phyloP scores from a whole-genome alignment of 2,888 invertebrate species.

The Atrina japonica region DNA sequence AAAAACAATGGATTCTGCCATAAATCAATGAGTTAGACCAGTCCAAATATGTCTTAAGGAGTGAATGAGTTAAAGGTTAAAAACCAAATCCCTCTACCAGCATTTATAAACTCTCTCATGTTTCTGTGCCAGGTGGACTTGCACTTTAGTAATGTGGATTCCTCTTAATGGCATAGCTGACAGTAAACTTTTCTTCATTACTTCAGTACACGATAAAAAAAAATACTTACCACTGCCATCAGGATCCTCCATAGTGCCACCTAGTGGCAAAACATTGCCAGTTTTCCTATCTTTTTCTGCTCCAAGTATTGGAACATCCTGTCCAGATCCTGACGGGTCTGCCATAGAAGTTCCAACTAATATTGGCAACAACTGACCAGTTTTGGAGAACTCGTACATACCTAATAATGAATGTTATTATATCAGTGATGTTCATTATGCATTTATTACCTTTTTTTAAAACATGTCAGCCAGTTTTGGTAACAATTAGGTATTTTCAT shows the following conservation, averaged over 20 bases:
- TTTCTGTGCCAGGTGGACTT: no score
- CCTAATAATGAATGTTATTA: slow-evolving; percentile 56
- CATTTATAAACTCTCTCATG: no score
- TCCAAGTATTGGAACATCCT: slow-evolving; percentile 77
- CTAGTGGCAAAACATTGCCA: slow-evolving; percentile 74
- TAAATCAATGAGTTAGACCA: no score
- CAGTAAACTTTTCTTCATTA: no score
- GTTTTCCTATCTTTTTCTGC: slow-evolving; percentile 67
- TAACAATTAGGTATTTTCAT: no score
- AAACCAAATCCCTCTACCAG: neutral
- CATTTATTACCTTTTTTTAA: neutral
- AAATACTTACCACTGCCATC: slow-evolving; percentile 71
- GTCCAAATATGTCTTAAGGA: no score
- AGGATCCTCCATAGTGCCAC: slow-evolving; percentile 79
- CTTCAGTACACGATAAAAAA: no score
- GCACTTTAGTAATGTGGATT: no score
- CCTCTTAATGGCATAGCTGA: no score
- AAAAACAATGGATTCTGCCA: no score
- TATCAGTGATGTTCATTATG: neutral
- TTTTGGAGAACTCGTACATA: slow-evolving; percentile 76
- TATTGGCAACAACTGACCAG: slow-evolving; percentile 78
- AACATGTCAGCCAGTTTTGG: no score
- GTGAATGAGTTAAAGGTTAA: neutral
- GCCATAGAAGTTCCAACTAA: slow-evolving; percentile 76
- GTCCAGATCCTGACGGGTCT: slow-evolving; percentile 73